Evolutionary conservation across 2,113 vertebrate species (phyloP).

Genomic region (Oryzias celebensis): DNA sequence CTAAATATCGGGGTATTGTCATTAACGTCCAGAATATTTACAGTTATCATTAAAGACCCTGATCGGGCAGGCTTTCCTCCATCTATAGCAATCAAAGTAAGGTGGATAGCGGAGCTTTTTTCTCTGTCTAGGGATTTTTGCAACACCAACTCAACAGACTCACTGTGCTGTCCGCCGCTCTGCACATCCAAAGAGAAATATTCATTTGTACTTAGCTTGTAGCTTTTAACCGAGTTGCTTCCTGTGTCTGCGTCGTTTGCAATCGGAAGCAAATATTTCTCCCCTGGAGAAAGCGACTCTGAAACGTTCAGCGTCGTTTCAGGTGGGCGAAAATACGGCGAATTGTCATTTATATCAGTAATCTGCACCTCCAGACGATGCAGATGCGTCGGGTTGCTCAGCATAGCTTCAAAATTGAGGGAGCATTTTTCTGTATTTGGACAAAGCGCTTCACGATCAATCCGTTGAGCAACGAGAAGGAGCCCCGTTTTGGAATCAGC

Average conservation of each 20-base stretch:
- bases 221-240: slow-evolving; percentile 70
- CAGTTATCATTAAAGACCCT: slow-evolving; percentile 62
- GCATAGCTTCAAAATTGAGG: slow-evolving; percentile 76
- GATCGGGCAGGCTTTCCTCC: slow-evolving; percentile 71
- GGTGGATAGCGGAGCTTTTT: slow-evolving; percentile 59
- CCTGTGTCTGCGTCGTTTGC: slow-evolving; percentile 72
- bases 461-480: slow-evolving; percentile 75
- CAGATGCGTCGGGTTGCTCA: slow-evolving; percentile 76
- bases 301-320: slow-evolving; percentile 67
- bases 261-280: slow-evolving; percentile 66
- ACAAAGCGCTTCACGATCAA: slow-evolving; percentile 82
- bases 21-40: slow-evolving; percentile 68
- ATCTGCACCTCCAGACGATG: slow-evolving; percentile 78
- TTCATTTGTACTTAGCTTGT: slow-evolving; percentile 74
- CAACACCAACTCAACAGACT: slow-evolving; percentile 71
- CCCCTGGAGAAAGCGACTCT: slow-evolving; percentile 68
- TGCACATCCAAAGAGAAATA: slow-evolving; percentile 75
- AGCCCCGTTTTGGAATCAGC: slow-evolving; percentile 77
- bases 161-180: slow-evolving; percentile 56
- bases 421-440: slow-evolving; percentile 68
- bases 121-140: slow-evolving; percentile 74
- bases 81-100: slow-evolving; percentile 72
- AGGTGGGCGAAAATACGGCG: slow-evolving; percentile 74
- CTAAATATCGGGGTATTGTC: slow-evolving; percentile 72
- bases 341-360: slow-evolving; percentile 83